phyloP scores from a whole-genome alignment of 2,888 invertebrate genomes.

The Nebria salina region DNA sequence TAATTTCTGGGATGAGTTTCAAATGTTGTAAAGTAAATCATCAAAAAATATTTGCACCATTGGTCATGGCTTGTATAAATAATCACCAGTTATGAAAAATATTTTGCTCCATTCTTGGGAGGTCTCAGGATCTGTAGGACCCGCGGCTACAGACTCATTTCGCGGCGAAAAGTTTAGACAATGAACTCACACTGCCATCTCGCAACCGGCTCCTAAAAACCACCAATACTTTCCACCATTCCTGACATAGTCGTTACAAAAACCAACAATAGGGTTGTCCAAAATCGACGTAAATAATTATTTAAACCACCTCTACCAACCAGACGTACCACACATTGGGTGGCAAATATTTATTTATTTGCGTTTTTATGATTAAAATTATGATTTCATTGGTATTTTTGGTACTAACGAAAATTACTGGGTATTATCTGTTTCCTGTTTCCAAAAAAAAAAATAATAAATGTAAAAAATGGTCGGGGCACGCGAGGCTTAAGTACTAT shows the following conservation, averaged over 20 bases:
- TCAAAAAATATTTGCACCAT: not conserved
- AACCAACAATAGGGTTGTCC: conserved; percentile 17
- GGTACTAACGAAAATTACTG: not conserved
- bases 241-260: conserved; percentile 18
- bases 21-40: not conserved
- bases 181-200: not conserved
- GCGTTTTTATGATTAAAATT: not conserved
- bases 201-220: not conserved
- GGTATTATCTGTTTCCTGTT: not conserved
- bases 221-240: not conserved
- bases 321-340: not conserved
- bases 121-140: not conserved
- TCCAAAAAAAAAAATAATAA: not conserved
- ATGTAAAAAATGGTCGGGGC: not conserved
- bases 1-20: too few relatives aligned
- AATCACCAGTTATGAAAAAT: not conserved
- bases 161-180: not conserved
- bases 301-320: not conserved
- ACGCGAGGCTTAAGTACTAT: not conserved
- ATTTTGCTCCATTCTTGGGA: conserved; percentile 6
- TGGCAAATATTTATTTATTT: not conserved
- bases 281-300: not conserved
- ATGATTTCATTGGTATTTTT: not conserved
- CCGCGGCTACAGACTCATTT: conserved; percentile 3
- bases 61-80: conserved; percentile 2